Percentiles rank a stretch among this genome's conserved stretches.
Evolutionary conservation across 1,140 invertebrate species (phyloP).

Genomic region (Diprion similis): DNA sequence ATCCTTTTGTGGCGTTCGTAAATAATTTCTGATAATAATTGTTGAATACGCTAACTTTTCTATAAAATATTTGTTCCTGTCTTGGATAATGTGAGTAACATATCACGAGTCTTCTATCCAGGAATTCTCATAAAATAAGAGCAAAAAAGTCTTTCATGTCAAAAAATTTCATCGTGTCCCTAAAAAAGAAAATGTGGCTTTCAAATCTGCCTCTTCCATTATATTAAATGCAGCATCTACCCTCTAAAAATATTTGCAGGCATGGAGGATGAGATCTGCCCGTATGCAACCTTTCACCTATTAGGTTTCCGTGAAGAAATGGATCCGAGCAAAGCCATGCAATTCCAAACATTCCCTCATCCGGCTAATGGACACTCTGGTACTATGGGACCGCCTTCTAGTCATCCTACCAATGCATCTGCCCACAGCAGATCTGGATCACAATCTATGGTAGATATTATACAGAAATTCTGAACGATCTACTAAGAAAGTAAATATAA

Average conservation of each 20-base stretch:
- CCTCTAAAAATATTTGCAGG: conserved; percentile 64
- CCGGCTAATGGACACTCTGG: conserved; percentile 76
- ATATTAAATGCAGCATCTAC: conserved; percentile 46
- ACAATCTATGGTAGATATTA: conserved; percentile 76
- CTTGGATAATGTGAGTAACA: background rate
- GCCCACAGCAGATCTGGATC: conserved; percentile 84
- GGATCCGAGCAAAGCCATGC: conserved; percentile 87
- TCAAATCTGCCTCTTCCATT: background rate
- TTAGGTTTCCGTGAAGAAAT: conserved; percentile 94
- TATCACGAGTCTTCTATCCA: background rate
- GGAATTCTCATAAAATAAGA: background rate
- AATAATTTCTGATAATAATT: background rate
- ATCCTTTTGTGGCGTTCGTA: background rate
- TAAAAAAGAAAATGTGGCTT: background rate
- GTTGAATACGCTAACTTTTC: background rate
- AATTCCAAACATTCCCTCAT: conserved; percentile 89
- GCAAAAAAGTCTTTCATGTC: background rate
- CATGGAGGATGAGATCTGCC: conserved; percentile 94
- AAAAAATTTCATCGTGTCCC: background rate
- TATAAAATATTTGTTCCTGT: background rate
- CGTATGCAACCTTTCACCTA: conserved; percentile 92
- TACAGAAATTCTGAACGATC: too few relatives aligned
- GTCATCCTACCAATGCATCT: conserved; percentile 65
- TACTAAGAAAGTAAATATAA: too few relatives aligned
- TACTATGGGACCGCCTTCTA: conserved; percentile 76